Percentiles rank a stretch among this genome's conserved stretches.
Conservation (phyloP, 1,140 invertebrate genomes). For the Drosophila setifemur region DNA sequence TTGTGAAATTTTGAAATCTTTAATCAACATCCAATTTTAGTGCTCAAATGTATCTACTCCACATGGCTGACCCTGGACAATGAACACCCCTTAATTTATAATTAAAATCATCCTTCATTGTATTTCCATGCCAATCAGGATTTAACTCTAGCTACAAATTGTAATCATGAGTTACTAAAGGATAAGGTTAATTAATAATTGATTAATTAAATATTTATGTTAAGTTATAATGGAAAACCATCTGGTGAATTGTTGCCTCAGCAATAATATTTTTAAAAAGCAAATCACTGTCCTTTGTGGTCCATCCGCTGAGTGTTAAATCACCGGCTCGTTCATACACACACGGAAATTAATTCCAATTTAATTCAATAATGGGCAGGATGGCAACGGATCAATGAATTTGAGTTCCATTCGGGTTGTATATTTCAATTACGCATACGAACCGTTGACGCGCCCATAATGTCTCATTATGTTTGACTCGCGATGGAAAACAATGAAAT, state of each 20-base stretch:
- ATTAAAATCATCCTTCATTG: neutral
- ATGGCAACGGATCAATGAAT: conserved; percentile 14
- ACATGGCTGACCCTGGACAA: too few relatives aligned
- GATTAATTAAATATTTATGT: too few relatives aligned
- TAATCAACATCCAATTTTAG: too few relatives aligned
- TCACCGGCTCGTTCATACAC: conserved; percentile 23
- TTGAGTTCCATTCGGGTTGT: conserved; percentile 16
- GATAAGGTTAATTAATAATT: too few relatives aligned
- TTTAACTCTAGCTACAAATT: too few relatives aligned
- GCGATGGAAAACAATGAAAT: conserved; percentile 65
- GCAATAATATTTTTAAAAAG: conserved; percentile 24
- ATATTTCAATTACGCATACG: conserved; percentile 77
- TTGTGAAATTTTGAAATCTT: too few relatives aligned
- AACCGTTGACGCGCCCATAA: conserved; percentile 48
- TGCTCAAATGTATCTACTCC: too few relatives aligned
- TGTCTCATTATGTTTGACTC: conserved; percentile 74
- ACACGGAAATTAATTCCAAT: conserved; percentile 49
- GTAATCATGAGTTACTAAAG: too few relatives aligned
- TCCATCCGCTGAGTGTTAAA: conserved; percentile 7
- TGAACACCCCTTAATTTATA: neutral
- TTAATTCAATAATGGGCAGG: conserved; percentile 37
- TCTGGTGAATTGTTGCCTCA: neutral
- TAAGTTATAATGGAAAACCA: too few relatives aligned
- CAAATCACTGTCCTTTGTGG: conserved; percentile 15
- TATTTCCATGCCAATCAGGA: neutral